Evolutionary conservation across 2,797 vertebrate species (phyloP).

Genomic region (Myotis myotis): DNA sequence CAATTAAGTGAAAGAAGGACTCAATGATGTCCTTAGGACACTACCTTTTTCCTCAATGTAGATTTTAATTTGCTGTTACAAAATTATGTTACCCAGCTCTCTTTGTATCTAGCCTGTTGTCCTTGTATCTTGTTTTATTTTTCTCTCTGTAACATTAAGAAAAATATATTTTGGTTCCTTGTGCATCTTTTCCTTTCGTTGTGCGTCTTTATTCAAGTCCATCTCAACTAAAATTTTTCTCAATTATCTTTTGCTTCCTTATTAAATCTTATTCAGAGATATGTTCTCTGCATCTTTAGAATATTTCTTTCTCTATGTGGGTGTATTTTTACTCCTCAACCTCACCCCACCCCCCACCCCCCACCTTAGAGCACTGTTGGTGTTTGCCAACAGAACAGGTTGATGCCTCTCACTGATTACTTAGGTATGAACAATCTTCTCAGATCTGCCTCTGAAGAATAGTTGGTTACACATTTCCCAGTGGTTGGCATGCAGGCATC

Average conservation of each 20-base stretch:
- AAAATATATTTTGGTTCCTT: too few species aligned
- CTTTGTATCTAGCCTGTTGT: background rate
- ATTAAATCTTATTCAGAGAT: background rate
- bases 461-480: background rate
- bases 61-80: background rate
- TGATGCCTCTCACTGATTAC: background rate
- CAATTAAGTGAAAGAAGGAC: background rate
- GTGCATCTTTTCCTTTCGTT: background rate
- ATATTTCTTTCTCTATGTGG: background rate
- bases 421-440: background rate
- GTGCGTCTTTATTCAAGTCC: background rate
- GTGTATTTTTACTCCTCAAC: background rate
- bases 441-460: background rate
- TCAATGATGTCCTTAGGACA: background rate
- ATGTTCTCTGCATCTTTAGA: background rate
- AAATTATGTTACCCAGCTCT: background rate
- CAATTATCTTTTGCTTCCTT: background rate
- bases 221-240: background rate
- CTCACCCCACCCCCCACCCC: background rate
- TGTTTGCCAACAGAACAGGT: background rate
- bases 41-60: background rate
- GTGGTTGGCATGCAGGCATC: background rate
- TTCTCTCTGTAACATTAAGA: background rate
- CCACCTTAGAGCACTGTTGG: background rate
- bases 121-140: background rate